Conservation (phyloP, 2,888 invertebrate species). For the Stomorhina lunata region DNA sequence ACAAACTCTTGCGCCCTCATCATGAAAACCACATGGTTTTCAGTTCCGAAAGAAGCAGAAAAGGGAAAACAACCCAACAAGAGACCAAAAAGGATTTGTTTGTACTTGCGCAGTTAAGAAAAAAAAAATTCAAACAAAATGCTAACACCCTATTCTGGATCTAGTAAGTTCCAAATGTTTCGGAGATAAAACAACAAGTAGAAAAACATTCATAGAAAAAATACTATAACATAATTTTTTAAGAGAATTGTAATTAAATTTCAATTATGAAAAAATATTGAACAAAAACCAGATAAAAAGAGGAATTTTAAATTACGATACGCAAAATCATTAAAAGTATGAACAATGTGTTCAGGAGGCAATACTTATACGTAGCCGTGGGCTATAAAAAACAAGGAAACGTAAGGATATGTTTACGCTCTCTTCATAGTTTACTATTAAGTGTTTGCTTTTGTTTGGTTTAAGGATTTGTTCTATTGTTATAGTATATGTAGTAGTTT, state of each 20-base stretch:
- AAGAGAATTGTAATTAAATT: conserved; percentile 7
- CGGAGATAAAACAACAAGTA: background rate
- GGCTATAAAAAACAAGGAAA: background rate
- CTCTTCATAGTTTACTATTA: background rate
- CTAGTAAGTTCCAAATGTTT: too few species aligned
- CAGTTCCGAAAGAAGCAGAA: background rate
- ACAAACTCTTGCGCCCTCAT: background rate
- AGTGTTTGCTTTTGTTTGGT: background rate
- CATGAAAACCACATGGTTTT: conserved; percentile 5
- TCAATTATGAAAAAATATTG: background rate
- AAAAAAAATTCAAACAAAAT: background rate
- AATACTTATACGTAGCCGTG: background rate
- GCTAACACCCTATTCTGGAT: conserved; percentile 16
- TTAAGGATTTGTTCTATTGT: background rate
- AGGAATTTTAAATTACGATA: background rate
- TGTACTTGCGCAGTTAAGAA: conserved; percentile 64
- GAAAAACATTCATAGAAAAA: background rate
- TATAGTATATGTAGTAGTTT: background rate
- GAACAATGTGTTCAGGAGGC: background rate
- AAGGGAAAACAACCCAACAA: background rate
- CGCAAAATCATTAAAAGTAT: background rate
- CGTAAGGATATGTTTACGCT: background rate
- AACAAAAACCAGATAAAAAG: background rate
- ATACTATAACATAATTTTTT: background rate
- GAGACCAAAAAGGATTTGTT: conserved; percentile 58